Conservation (phyloP, 2,113 vertebrate genomes). For the Martes martes region DNA sequence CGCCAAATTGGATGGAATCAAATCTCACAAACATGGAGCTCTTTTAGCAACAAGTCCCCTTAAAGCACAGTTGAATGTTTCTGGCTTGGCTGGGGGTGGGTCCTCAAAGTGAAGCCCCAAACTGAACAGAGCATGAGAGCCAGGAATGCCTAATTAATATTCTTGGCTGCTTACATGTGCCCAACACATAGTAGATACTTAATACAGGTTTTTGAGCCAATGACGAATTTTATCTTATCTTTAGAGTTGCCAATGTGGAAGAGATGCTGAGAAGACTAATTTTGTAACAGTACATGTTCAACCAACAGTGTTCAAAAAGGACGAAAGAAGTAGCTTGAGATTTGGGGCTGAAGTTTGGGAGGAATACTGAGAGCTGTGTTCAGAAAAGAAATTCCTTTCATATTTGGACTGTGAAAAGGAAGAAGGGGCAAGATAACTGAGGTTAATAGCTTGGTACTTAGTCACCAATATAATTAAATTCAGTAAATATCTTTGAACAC, state of each 20-base stretch:
- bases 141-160: not conserved
- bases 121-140: not conserved
- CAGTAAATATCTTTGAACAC: not conserved
- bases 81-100: not conserved
- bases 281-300: not conserved
- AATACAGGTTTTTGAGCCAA: not conserved
- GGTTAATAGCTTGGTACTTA: not conserved
- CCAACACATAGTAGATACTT: not conserved
- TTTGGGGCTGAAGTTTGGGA: not conserved
- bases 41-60: not conserved
- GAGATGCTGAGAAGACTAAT: not conserved
- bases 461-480: not conserved
- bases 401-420: not conserved
- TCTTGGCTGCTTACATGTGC: not conserved
- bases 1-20: not conserved
- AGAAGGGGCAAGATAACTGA: not conserved
- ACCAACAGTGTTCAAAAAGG: not conserved
- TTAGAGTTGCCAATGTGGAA: not conserved
- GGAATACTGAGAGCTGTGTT: not conserved
- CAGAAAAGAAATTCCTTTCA: not conserved
- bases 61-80: not conserved
- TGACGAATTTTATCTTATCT: not conserved
- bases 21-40: not conserved
- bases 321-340: not conserved
- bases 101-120: not conserved